These are phyloP conservation scores for Eudasyphora cyanicolor DNA, from an alignment of 2,888 invertebrate species.

Conservation along the genomic window DNA sequence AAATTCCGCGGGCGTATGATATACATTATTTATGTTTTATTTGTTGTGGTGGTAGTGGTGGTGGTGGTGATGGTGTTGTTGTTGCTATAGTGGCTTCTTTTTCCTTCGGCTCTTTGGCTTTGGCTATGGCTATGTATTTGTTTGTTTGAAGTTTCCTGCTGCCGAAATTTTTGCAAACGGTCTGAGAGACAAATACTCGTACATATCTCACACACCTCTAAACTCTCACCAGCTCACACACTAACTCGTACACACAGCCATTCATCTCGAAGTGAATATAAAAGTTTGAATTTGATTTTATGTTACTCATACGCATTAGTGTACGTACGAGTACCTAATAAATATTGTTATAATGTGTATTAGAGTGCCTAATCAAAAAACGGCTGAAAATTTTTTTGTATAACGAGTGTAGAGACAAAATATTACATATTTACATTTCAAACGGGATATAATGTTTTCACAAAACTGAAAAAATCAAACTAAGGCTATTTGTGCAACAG, in stretches of 20 bases:
- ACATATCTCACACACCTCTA: no score
- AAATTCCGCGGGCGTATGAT: constrained; percentile 65
- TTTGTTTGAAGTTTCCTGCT: neutral
- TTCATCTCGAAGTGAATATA: neutral
- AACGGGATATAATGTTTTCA: no score
- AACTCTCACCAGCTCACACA: neutral
- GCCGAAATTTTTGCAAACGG: constrained; percentile 7
- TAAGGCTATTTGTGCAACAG: no score
- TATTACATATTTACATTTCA: no score
- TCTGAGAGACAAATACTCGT: neutral
- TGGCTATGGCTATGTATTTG: no score
- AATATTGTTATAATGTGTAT: neutral
- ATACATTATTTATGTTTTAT: constrained; percentile 65
- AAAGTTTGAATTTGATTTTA: constrained; percentile 23
- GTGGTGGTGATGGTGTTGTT: neutral
- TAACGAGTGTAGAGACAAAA: no score
- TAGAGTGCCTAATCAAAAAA: no score
- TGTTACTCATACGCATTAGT: constrained; percentile 25
- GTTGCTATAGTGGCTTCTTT: no score
- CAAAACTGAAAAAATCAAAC: no score
- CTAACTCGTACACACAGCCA: neutral
- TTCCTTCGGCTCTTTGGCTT: no score
- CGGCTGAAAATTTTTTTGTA: no score
- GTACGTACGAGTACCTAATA: constrained; percentile 6
- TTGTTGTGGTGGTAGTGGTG: constrained; percentile 47